These are phyloP conservation scores for Plestiodon gilberti DNA, from an alignment of 2,113 vertebrate genomes.

Conservation along the genomic window DNA sequence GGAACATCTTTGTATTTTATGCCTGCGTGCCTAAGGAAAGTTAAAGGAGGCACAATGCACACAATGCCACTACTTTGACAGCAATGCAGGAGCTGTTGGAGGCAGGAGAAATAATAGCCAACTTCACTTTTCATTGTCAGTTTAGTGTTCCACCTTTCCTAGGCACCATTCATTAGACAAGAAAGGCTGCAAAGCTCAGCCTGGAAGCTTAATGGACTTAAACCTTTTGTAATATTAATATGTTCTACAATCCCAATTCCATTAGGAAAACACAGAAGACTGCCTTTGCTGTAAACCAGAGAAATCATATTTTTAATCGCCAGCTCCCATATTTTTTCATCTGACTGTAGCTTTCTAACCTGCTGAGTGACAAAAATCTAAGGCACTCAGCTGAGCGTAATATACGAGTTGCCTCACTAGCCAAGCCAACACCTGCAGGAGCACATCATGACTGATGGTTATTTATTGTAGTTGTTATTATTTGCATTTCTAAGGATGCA, in stretches of 20 bases:
- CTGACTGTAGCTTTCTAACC: conserved; percentile 29
- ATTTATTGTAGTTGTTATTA: not conserved
- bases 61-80: conserved; percentile 44
- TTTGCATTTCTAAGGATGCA: conserved; percentile 50
- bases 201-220: conserved; percentile 50
- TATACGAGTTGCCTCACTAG: conserved; percentile 27
- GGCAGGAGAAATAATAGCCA: conserved; percentile 56
- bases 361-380: not conserved
- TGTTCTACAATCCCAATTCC: conserved; percentile 58
- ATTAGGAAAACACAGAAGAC: conserved; percentile 53
- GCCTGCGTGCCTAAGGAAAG: conserved; percentile 56
- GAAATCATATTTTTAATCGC: conserved; percentile 29
- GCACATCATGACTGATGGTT: conserved; percentile 18
- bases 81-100: conserved; percentile 35
- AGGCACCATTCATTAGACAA: conserved; percentile 46
- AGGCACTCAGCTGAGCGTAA: not conserved
- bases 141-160: conserved; percentile 26
- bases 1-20: conserved; percentile 71
- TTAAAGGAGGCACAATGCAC: conserved; percentile 45
- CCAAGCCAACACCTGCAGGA: conserved; percentile 36
- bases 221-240: conserved; percentile 63
- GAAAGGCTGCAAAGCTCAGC: conserved; percentile 42
- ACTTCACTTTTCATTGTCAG: conserved; percentile 58
- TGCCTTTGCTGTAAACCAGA: conserved; percentile 34
- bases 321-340: conserved; percentile 6